Base-by-base conservation (phyloP, 2,113 vertebrate species). In the Ploceus nigricollis region DNA sequence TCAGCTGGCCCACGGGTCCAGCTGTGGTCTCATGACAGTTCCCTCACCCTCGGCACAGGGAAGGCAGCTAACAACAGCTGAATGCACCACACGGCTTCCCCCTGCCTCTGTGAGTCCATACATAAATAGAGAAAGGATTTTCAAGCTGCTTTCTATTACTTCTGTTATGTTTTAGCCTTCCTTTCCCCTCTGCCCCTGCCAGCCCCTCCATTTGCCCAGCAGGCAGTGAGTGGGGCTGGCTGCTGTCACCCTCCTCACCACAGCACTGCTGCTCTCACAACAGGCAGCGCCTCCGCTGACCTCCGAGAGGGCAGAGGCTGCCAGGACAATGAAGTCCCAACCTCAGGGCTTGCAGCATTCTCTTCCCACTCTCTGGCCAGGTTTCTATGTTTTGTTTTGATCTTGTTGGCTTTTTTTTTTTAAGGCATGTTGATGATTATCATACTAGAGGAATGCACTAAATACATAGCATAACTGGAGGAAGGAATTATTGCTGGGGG, bases 361-460 rank as follows among this genome's bases (percentile, higher is more conserved):
- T 87, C 63, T 81, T 78, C 17, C 45, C 56, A 15, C 71, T 93
- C 51, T 87, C 40, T 76, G 47, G 42, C 61, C 82, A 76, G 66
- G 58, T 33, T 90, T 82, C 66, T 68, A 30, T 14, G 17, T 57
- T 97, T 91, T 60, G 58, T 79, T 94, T 92, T 13, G 8, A 92
- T 87, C 89, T 89, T 2, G 8, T 78, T 87, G 91, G 68, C 39
- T 76, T 37, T 42, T 47, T 40, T 13, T 95, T 50, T 60, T 40
- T 5, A 11, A 79, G 65, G 63, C 77, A 81, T 95, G 93, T 94
- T 96, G 95, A 85, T 94, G 89, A 96, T 96, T 97, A 96, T 76
- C 87, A 86, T 79, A 48, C 54, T 57, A 73, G 28, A 91, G 75
- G 84, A 97, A 95, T 82, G 93, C 45, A 80, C 78, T 95, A 93